phyloP scores from a whole-genome alignment of 2,888 invertebrate species.

The Melitaea athalia region DNA sequence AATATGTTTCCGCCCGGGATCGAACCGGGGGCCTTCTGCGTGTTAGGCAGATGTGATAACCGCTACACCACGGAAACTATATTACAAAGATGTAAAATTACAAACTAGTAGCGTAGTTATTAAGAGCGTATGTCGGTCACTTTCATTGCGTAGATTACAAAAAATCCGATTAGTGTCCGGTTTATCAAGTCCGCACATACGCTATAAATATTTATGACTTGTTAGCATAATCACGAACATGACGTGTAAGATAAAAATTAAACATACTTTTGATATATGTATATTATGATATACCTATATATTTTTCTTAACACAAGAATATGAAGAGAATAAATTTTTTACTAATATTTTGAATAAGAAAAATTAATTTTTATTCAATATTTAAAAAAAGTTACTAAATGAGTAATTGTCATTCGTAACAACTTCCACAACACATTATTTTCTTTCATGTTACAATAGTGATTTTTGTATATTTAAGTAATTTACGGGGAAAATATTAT shows the following conservation, averaged over 20 bases:
- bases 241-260: background rate
- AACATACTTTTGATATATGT: background rate
- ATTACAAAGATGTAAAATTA: no score
- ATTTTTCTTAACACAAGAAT: no score
- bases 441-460: background rate
- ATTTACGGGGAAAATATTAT: background rate
- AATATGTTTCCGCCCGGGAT: conserved; percentile 91
- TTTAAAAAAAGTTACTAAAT: no score
- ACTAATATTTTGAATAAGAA: no score
- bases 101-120: background rate
- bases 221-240: conserved; percentile 12
- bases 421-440: no score
- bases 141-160: conserved; percentile 4
- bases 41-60: conserved; percentile 96
- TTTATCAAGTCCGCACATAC: conserved; percentile 11
- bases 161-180: conserved; percentile 5
- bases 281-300: background rate
- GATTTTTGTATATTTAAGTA: background rate
- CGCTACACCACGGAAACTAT: conserved; percentile 82
- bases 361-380: no score
- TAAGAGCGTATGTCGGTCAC: background rate
- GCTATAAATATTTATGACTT: conserved; percentile 21
- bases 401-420: no score
- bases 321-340: no score
- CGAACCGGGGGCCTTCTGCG: conserved; percentile 95